These are phyloP conservation scores for Rhyzopertha dominica DNA, from an alignment of 1,140 invertebrate genomes.

Conservation along the genomic window DNA sequence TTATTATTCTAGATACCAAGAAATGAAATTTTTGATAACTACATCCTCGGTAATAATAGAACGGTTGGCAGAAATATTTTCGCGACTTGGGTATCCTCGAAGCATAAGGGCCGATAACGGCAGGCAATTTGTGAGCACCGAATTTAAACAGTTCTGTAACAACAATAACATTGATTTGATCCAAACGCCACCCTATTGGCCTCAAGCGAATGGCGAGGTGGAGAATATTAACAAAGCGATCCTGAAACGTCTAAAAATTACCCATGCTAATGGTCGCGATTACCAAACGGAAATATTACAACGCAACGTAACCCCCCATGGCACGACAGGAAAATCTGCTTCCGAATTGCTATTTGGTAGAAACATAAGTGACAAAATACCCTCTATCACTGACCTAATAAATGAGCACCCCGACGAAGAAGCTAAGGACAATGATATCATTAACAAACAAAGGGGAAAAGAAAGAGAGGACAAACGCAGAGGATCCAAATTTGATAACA, in stretches of 20 bases:
- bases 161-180: slow-evolving; percentile 26
- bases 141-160: slow-evolving; percentile 28
- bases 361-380: slow-evolving; percentile 34
- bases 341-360: slow-evolving; percentile 38
- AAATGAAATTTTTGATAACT: no score
- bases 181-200: slow-evolving; percentile 34
- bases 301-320: slow-evolving; percentile 39
- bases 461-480: slow-evolving; percentile 19
- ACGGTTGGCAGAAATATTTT: slow-evolving; percentile 21
- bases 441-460: slow-evolving; percentile 28
- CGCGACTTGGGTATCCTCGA: slow-evolving; percentile 12
- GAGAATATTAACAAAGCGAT: slow-evolving; percentile 35
- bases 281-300: slow-evolving; percentile 30
- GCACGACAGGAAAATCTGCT: slow-evolving; percentile 38
- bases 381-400: slow-evolving; percentile 17
- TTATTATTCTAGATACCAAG: no score
- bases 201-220: slow-evolving; percentile 38
- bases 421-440: slow-evolving; percentile 22
- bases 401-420: slow-evolving; percentile 16
- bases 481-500: slow-evolving; percentile 12
- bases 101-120: slow-evolving; percentile 30
- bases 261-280: slow-evolving; percentile 15
- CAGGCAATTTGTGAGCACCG: slow-evolving; percentile 21
- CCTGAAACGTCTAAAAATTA: slow-evolving; percentile 26
- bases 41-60: no score